phyloP scores from a whole-genome alignment of 2,797 vertebrate species.

The Gymnoscopelus microlampas region DNA sequence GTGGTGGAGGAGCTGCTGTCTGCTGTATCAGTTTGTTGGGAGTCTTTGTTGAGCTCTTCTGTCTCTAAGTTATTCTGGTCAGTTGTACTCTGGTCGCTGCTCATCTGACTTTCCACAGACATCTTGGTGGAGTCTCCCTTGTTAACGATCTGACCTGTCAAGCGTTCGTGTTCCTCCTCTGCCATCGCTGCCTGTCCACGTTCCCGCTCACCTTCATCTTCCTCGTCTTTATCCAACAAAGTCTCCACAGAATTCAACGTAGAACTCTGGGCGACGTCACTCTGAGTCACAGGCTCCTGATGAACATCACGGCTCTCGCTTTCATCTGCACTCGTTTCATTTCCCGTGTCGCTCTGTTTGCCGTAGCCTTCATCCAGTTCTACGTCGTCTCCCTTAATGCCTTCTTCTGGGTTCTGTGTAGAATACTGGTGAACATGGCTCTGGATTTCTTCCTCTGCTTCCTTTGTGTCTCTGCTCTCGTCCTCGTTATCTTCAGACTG shows the following conservation, averaged over 20 bases:
- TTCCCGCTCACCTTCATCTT: conserved; percentile 7
- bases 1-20: not conserved
- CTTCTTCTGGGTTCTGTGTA: conserved; percentile 1
- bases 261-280: not conserved
- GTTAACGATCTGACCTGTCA: not conserved
- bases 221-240: not conserved
- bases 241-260: not conserved
- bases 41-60: conserved; percentile 4
- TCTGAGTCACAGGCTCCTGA: not conserved
- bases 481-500: conserved; percentile 23
- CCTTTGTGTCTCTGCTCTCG: not conserved
- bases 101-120: not conserved
- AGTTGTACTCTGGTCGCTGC: not conserved
- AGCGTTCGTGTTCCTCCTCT: not conserved
- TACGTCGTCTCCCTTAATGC: conserved; percentile 11
- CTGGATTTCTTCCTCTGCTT: conserved; percentile 11
- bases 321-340: not conserved
- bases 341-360: conserved; percentile 6
- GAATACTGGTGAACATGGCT: not conserved
- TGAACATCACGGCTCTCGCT: not conserved
- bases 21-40: not conserved
- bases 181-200: not conserved
- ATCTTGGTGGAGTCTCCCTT: conserved; percentile 9
- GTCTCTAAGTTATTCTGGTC: not conserved
- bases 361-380: not conserved